Conservation (phyloP, 2,113 vertebrate genomes). For the Caranx ignobilis region DNA sequence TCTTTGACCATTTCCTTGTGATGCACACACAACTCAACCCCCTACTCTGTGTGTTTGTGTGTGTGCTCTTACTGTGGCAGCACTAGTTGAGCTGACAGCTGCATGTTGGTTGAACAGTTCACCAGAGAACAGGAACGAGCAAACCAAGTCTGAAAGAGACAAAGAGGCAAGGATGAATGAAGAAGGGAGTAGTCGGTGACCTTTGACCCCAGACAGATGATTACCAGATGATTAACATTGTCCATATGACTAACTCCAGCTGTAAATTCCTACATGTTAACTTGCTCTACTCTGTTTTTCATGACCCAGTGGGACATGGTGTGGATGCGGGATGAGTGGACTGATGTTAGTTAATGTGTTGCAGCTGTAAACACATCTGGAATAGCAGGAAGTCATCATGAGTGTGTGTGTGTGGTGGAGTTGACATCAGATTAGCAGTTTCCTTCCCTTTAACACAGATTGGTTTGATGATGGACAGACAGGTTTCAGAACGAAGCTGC, state of each 20-base stretch:
- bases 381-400: slow-evolving; percentile 29
- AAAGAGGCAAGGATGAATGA: slow-evolving; percentile 33
- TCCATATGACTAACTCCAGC: slow-evolving; percentile 30
- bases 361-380: slow-evolving; percentile 62
- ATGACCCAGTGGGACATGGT: slow-evolving; percentile 30
- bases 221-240: neutral
- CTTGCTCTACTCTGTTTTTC: slow-evolving; percentile 15
- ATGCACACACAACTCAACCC: neutral
- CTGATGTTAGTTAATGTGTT: slow-evolving; percentile 50
- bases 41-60: slow-evolving; percentile 31
- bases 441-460: slow-evolving; percentile 10
- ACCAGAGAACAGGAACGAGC: slow-evolving; percentile 89
- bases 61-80: slow-evolving; percentile 89
- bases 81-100: slow-evolving; percentile 87
- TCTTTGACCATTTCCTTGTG: neutral
- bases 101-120: slow-evolving; percentile 94
- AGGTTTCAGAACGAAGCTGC: neutral
- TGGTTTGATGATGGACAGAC: neutral
- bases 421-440: slow-evolving; percentile 8
- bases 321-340: slow-evolving; percentile 29
- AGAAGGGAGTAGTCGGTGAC: slow-evolving; percentile 20
- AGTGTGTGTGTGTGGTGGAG: neutral
- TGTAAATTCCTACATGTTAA: slow-evolving; percentile 46
- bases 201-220: slow-evolving; percentile 21
- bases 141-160: slow-evolving; percentile 87